These are phyloP conservation scores for Mionectes olivaceus DNA, from an alignment of 2,797 vertebrate species.

Conservation along the genomic window DNA sequence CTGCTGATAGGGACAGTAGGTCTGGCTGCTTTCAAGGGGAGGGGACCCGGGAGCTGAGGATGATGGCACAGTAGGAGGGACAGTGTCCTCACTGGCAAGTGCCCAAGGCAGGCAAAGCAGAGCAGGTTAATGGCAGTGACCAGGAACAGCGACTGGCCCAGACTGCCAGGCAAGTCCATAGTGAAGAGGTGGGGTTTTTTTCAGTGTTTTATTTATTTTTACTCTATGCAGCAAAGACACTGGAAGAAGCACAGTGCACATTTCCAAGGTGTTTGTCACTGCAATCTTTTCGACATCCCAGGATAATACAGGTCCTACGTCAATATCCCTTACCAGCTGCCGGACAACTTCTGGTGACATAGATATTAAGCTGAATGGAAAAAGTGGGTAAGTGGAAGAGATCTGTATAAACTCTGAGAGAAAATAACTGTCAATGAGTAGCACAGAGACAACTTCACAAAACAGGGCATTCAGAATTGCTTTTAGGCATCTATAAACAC, in stretches of 20 bases:
- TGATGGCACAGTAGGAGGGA: background rate
- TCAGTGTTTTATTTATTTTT: background rate
- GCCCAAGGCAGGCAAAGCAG: background rate
- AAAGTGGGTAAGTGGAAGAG: slow-evolving; percentile 68
- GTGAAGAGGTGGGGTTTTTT: background rate
- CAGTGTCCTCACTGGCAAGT: background rate
- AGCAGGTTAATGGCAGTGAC: background rate
- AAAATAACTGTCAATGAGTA: background rate
- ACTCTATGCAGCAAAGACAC: slow-evolving; percentile 64
- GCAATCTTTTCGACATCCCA: slow-evolving; percentile 46
- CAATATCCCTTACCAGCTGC: slow-evolving; percentile 69
- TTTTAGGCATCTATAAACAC: background rate
- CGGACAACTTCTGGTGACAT: slow-evolving; percentile 48
- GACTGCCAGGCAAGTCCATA: background rate
- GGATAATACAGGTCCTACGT: background rate
- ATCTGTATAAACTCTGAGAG: background rate
- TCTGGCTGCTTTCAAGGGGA: background rate
- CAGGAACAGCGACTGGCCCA: background rate
- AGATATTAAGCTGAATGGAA: slow-evolving; percentile 62
- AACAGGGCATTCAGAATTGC: background rate
- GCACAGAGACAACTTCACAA: background rate
- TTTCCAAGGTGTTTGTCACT: slow-evolving; percentile 69
- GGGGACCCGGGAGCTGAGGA: background rate
- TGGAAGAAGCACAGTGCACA: slow-evolving; percentile 59
- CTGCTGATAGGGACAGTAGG: background rate